Conservation (phyloP, 2,888 invertebrate species). For the Eupsilia transversa region DNA sequence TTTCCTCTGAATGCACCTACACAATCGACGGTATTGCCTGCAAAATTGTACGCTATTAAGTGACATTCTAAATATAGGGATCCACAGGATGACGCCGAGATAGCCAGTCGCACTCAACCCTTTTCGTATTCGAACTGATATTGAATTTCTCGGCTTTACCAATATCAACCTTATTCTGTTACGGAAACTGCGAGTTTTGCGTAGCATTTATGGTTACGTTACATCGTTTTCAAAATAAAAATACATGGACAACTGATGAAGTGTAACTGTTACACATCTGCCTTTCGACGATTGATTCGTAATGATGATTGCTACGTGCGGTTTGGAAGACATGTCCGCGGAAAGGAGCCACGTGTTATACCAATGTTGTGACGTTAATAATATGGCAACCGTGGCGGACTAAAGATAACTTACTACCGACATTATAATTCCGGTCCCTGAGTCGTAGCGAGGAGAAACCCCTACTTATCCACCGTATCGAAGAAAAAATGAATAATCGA, state of each 20-base stretch:
- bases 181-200: slow-evolving; percentile 60
- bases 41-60: slow-evolving; percentile 89
- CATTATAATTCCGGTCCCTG: slow-evolving; percentile 78
- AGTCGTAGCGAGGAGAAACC: slow-evolving; percentile 70
- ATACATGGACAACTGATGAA: slow-evolving; percentile 77
- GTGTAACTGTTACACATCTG: slow-evolving; percentile 87
- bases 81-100: slow-evolving; percentile 81
- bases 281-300: slow-evolving; percentile 75
- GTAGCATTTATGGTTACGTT: slow-evolving; percentile 15
- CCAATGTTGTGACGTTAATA: slow-evolving; percentile 84
- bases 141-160: slow-evolving; percentile 46
- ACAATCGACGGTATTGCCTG: slow-evolving; percentile 88
- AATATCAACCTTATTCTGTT: slow-evolving; percentile 62
- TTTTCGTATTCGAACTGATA: slow-evolving; percentile 74
- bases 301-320: slow-evolving; percentile 80
- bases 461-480: slow-evolving; percentile 70
- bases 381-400: slow-evolving; percentile 78
- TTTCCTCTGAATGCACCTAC: slow-evolving; percentile 89
- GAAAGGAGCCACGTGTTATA: slow-evolving; percentile 80
- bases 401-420: slow-evolving; percentile 82
- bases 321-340: slow-evolving; percentile 80
- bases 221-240: slow-evolving; percentile 68
- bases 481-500: slow-evolving; percentile 64
- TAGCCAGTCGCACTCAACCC: slow-evolving; percentile 81
- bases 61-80: slow-evolving; percentile 89